A percentile compares a stretch with the other conserved stretches of the same genome.
phyloP scores from a whole-genome alignment of 2,797 vertebrate species.

The Enteromius unitaeniatus region DNA sequence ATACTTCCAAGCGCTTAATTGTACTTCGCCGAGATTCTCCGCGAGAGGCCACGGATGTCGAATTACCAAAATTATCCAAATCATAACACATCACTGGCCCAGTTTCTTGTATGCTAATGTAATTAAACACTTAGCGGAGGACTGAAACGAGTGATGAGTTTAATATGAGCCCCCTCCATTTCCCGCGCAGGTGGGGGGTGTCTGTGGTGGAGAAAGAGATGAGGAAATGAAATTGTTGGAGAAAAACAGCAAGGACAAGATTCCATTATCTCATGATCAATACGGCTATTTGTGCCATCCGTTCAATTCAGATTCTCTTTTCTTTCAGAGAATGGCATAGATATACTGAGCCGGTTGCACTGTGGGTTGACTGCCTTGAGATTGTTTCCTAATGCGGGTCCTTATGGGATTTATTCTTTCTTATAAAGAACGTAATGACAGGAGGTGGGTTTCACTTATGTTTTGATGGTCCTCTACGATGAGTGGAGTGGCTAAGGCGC shows the following conservation, averaged over 20 bases:
- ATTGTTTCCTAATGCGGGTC: constrained; percentile 36
- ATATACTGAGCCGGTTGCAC: constrained; percentile 45
- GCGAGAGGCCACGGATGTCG: constrained; percentile 47
- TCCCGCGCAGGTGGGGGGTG: constrained; percentile 45
- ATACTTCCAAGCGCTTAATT: constrained; percentile 53
- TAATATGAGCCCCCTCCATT: constrained; percentile 44
- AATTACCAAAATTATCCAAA: constrained; percentile 57
- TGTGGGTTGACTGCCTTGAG: constrained; percentile 29
- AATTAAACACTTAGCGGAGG: constrained; percentile 64
- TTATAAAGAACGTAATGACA: constrained; percentile 53
- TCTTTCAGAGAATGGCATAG: constrained; percentile 55
- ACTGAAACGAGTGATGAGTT: constrained; percentile 58
- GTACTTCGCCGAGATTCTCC: constrained; percentile 31
- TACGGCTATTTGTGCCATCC: constrained; percentile 64
- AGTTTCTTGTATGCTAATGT: constrained; percentile 64
- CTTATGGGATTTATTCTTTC: constrained; percentile 56
- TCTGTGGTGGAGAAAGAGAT: constrained; percentile 12
- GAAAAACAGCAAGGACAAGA: constrained; percentile 60
- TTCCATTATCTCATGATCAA: constrained; percentile 65
- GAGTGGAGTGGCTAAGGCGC: constrained; percentile 48
- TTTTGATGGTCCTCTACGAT: constrained; percentile 51
- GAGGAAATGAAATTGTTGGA: constrained; percentile 62
- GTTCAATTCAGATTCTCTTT: constrained; percentile 53
- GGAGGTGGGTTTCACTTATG: constrained; percentile 43
- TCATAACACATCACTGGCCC: constrained; percentile 50